Conservation (phyloP, 2,888 invertebrate species). For the Apodemia duryi region DNA sequence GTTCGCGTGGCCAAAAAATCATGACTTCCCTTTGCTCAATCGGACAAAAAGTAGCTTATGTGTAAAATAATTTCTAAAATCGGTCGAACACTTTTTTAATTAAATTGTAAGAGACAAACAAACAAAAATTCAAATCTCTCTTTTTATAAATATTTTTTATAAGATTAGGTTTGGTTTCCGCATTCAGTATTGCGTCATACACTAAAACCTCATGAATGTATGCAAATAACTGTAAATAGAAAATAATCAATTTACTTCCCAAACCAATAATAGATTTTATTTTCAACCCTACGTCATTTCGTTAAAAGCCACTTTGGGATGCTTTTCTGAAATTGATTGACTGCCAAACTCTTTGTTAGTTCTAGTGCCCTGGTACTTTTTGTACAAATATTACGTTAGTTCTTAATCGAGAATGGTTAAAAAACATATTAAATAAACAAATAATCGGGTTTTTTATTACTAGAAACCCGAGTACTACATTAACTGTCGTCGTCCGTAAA, state of each 20-base stretch:
- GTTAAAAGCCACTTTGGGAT: neutral
- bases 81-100: too few relatives aligned
- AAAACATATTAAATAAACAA: too few relatives aligned
- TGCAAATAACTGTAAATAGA: neutral
- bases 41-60: too few relatives aligned
- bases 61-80: too few relatives aligned
- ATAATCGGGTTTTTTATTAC: too few relatives aligned
- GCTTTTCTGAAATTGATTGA: neutral
- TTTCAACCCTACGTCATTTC: neutral
- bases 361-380: slow-evolving; percentile 10
- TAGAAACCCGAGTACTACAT: too few relatives aligned
- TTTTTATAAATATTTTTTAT: too few relatives aligned
- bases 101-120: too few relatives aligned
- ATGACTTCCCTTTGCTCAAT: too few relatives aligned
- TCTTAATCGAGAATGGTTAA: neutral
- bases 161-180: neutral
- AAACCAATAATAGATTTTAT: neutral
- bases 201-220: slow-evolving; percentile 5
- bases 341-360: neutral
- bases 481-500: too few relatives aligned
- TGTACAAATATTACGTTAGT: slow-evolving; percentile 5
- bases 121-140: too few relatives aligned
- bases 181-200: neutral
- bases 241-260: neutral
- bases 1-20: too few relatives aligned